These are phyloP conservation scores for Pygoscelis adeliae DNA, from an alignment of 2,113 vertebrate species.

Conservation along the genomic window DNA sequence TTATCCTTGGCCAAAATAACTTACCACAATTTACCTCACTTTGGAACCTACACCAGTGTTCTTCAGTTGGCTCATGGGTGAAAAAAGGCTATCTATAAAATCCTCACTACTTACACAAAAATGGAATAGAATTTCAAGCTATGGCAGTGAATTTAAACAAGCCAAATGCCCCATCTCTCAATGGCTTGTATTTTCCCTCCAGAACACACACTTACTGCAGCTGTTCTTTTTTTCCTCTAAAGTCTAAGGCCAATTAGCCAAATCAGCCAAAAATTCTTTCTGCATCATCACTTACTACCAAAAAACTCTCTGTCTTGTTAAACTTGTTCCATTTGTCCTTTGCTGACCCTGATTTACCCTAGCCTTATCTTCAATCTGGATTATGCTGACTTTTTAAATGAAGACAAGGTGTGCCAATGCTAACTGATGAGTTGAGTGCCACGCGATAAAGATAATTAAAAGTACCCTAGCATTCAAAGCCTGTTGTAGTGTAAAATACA, in stretches of 20 bases:
- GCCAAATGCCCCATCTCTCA: neutral
- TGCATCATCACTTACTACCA: neutral
- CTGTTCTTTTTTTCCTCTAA: neutral
- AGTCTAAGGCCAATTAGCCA: neutral
- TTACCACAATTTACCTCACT: constrained; percentile 33
- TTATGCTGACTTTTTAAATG: neutral
- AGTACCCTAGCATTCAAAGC: neutral
- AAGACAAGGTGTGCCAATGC: neutral
- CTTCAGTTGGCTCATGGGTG: neutral
- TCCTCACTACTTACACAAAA: neutral
- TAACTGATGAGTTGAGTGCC: neutral
- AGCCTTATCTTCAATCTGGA: neutral
- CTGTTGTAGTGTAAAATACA: neutral
- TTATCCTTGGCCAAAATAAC: constrained; percentile 34
- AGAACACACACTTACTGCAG: neutral
- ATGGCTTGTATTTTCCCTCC: neutral
- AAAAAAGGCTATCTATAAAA: constrained; percentile 23
- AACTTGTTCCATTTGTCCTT: neutral
- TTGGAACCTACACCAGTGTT: neutral
- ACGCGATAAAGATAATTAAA: neutral
- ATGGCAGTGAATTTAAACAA: neutral
- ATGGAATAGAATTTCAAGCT: neutral
- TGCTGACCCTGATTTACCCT: neutral
- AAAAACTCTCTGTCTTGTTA: neutral
- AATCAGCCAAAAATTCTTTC: neutral